These are phyloP conservation scores for Athetis lepigone DNA, from an alignment of 2,888 invertebrate species.

Conservation along the genomic window DNA sequence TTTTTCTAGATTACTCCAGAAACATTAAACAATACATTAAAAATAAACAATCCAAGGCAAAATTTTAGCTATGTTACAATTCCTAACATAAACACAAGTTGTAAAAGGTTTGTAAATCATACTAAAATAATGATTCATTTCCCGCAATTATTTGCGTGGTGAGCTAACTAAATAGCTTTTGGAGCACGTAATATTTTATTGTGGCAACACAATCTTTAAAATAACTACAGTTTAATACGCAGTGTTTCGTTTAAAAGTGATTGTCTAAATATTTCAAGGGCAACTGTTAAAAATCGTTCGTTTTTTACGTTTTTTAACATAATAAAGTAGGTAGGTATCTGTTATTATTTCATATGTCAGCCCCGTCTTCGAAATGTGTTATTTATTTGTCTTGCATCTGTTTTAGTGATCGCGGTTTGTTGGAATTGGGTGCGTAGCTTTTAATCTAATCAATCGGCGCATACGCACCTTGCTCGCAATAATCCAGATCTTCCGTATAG, in stretches of 20 bases:
- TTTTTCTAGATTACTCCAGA: too few relatives aligned
- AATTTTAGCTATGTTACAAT: not conserved
- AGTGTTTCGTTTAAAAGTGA: constrained; percentile 17
- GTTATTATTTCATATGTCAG: constrained; percentile 7
- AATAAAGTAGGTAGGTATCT: constrained; percentile 13
- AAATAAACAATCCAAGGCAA: constrained; percentile 1
- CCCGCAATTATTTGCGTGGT: constrained; percentile 44
- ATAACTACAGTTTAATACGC: constrained; percentile 36
- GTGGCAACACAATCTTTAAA: constrained; percentile 24
- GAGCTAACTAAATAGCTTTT: constrained; percentile 38
- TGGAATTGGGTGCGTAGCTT: not conserved
- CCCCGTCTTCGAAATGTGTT: constrained; percentile 2
- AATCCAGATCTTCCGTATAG: not conserved
- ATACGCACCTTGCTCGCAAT: not conserved
- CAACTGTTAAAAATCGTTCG: constrained; percentile 33
- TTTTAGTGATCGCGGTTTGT: not conserved
- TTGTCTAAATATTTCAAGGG: constrained; percentile 46
- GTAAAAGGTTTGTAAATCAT: constrained; percentile 30
- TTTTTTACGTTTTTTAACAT: constrained; percentile 15
- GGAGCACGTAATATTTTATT: constrained; percentile 44
- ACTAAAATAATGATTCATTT: constrained; percentile 46
- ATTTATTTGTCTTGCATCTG: constrained; percentile 18
- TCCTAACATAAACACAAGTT: constrained; percentile 10
- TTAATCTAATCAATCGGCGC: not conserved
- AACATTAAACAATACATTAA: too few relatives aligned